Percentiles rank a stretch among this genome's conserved stretches.
These are phyloP conservation scores for Eptesicus fuscus DNA, from an alignment of 2,113 vertebrate species.

Conservation along the genomic window DNA sequence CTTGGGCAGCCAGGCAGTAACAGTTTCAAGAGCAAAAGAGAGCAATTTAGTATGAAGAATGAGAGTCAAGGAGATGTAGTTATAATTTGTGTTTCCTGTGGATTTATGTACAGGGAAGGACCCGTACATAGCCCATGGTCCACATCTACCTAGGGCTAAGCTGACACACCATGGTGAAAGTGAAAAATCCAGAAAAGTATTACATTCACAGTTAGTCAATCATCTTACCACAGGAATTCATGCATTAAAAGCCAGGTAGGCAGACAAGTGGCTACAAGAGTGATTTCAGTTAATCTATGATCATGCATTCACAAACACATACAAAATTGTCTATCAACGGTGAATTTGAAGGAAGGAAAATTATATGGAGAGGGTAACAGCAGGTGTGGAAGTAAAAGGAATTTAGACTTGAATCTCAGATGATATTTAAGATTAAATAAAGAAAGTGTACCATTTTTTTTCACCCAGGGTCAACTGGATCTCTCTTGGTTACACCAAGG, in stretches of 20 bases:
- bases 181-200: neutral
- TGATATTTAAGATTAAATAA: neutral
- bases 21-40: conserved; percentile 41
- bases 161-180: neutral
- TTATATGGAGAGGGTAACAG: neutral
- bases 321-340: neutral
- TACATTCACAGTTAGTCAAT: neutral
- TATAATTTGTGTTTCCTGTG: neutral
- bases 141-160: neutral
- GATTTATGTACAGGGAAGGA: neutral
- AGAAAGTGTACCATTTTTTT: neutral
- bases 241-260: neutral
- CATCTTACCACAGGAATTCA: neutral
- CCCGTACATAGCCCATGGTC: neutral
- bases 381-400: neutral
- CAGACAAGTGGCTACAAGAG: neutral
- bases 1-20: neutral
- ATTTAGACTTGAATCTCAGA: neutral
- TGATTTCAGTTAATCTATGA: neutral
- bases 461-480: neutral
- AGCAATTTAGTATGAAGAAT: neutral
- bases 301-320: neutral
- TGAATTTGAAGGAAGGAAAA: neutral
- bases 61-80: neutral
- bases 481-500: neutral